Evolutionary conservation across 30 jellyfish, hydroid and myxozoan species (phyloP).

Genomic region (Cassiopea andromeda): DNA sequence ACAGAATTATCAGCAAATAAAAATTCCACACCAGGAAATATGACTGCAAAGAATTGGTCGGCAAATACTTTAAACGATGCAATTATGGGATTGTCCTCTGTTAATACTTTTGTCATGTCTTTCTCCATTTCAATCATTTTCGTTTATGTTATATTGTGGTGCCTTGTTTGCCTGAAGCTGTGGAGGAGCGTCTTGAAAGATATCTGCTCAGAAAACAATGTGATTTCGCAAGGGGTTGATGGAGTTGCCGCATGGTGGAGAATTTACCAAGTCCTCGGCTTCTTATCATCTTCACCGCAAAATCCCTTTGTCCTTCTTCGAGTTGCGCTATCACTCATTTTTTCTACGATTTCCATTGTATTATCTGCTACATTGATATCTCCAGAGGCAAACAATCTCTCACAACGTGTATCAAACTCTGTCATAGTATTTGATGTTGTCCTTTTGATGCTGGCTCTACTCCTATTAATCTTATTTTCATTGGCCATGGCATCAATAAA

Average conservation of each 20-base stretch:
- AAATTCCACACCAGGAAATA: not conserved
- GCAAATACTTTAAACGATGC: not conserved
- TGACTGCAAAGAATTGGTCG: not conserved
- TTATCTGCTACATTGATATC: conserved; percentile 15
- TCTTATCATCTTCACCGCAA: conserved; percentile 22
- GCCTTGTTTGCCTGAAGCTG: conserved; percentile 15
- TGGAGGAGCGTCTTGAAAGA: conserved; percentile 36
- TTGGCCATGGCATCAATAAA: not conserved
- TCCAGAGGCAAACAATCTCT: not conserved
- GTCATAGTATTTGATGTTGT: not conserved
- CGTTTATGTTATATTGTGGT: conserved; percentile 38
- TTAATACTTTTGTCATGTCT: conserved; percentile 49
- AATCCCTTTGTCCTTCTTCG: conserved; percentile 48
- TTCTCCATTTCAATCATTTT: conserved; percentile 16
- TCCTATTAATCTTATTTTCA: not conserved
- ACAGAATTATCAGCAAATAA: not conserved
- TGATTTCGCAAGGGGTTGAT: conserved; percentile 33
- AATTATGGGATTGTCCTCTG: conserved; percentile 13
- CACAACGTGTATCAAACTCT: not conserved
- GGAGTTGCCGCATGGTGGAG: conserved; percentile 77
- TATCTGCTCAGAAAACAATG: not conserved
- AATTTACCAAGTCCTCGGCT: conserved; percentile 36
- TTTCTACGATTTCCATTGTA: conserved; percentile 1
- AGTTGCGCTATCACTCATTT: not conserved
- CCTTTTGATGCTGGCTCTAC: conserved; percentile 7